Conservation (phyloP, 2,797 vertebrate genomes). For the Pangasius krempfi region DNA sequence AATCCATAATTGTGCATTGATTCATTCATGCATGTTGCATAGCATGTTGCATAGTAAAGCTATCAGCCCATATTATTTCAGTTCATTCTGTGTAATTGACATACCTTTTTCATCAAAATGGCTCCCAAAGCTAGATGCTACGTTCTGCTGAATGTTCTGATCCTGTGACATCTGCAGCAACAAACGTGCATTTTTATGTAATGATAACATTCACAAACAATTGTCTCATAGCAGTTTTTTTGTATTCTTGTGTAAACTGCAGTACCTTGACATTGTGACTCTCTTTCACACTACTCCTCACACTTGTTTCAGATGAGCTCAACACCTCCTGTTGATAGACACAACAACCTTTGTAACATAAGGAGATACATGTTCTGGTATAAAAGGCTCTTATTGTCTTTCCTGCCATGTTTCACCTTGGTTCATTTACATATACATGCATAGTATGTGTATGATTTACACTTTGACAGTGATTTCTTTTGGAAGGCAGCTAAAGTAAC, state of each 20-base stretch:
- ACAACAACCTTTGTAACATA: conserved; percentile 15
- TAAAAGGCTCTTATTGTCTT: not conserved
- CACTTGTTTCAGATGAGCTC: conserved; percentile 75
- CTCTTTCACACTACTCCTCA: conserved; percentile 76
- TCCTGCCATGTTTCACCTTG: not conserved
- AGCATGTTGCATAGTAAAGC: not conserved
- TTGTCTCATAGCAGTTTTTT: not conserved
- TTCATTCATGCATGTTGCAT: not conserved
- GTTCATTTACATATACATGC: not conserved
- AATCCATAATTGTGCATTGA: not conserved
- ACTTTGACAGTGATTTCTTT: not conserved
- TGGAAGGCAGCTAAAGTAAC: not conserved
- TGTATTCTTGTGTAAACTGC: not conserved
- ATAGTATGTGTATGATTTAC: not conserved
- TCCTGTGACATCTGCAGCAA: conserved; percentile 71
- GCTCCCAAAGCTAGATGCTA: conserved; percentile 70
- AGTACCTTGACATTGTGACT: conserved; percentile 79
- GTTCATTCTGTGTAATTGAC: not conserved
- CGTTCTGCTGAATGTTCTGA: conserved; percentile 71
- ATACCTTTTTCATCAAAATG: conserved; percentile 79
- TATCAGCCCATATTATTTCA: not conserved
- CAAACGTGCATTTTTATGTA: not conserved
- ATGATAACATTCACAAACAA: not conserved
- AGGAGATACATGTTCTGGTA: not conserved
- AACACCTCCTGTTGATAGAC: conserved; percentile 77